phyloP scores from a whole-genome alignment of 2,888 invertebrate species.

The Quadroppia sp. region DNA sequence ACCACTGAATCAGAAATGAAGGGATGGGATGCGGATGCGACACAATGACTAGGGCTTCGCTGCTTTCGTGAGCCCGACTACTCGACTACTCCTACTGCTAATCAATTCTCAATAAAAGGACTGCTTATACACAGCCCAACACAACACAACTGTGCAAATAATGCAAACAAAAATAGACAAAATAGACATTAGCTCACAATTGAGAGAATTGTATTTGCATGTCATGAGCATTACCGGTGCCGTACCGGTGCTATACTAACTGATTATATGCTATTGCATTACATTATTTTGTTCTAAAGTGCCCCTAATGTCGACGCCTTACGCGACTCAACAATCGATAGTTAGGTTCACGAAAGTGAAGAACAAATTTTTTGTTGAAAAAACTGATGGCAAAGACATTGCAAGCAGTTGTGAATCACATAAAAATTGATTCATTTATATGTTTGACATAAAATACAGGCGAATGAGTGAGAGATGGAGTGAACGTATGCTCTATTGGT shows the following conservation, averaged over 20 bases:
- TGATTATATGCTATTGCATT: conserved; percentile 10
- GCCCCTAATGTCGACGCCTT: neutral
- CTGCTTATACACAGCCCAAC: conserved; percentile 14
- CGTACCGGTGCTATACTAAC: neutral
- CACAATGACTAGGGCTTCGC: conserved; percentile 36
- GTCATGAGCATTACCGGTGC: conserved; percentile 17
- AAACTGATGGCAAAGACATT: conserved; percentile 1
- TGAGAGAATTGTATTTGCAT: conserved; percentile 26
- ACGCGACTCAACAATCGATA: neutral
- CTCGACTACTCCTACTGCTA: conserved; percentile 37
- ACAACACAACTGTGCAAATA: conserved; percentile 31
- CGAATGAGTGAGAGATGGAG: conserved; percentile 7
- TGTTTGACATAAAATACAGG: conserved; percentile 27
- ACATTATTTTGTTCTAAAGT: conserved; percentile 12
- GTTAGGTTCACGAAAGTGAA: neutral
- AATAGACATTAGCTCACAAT: conserved; percentile 26
- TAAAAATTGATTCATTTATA: conserved; percentile 29
- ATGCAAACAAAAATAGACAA: conserved; percentile 35
- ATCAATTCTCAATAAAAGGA: conserved; percentile 33
- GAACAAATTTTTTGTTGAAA: neutral
- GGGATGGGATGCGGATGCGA: conserved; percentile 35
- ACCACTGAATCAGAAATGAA: conserved; percentile 36
- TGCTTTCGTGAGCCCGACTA: conserved; percentile 34
- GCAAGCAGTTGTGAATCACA: neutral
- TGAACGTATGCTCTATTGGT: conserved; percentile 31